Conservation (phyloP, 2,113 vertebrate species). For the Cyprinodon variegatus region DNA sequence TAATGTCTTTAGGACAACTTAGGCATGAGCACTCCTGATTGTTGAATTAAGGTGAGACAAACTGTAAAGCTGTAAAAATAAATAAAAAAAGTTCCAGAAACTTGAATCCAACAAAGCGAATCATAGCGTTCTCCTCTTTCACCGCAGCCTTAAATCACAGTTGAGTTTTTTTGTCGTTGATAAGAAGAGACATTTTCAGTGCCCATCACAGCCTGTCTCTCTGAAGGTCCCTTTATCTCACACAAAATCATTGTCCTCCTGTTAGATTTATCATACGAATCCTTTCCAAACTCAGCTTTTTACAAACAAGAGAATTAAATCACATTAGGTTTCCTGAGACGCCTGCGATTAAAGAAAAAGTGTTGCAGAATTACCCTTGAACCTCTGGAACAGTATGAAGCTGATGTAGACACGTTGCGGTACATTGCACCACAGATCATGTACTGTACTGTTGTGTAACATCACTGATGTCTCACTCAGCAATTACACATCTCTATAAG, state of each 20-base stretch:
- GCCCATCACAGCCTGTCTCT: conserved; percentile 34
- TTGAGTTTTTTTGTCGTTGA: conserved; percentile 47
- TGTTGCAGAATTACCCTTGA: background rate
- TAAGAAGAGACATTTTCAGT: conserved; percentile 63
- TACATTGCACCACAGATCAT: background rate
- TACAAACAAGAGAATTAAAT: background rate
- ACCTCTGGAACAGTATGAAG: background rate
- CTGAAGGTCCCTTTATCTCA: conserved; percentile 32
- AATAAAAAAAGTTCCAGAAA: background rate
- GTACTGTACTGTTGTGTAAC: conserved; percentile 22
- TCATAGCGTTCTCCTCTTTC: background rate
- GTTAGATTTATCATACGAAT: conserved; percentile 14
- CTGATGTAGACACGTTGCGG: background rate
- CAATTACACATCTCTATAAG: background rate
- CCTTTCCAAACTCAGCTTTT: background rate
- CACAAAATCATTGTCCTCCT: background rate
- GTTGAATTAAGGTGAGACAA: background rate
- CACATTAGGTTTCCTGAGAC: background rate
- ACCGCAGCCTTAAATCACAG: conserved; percentile 40
- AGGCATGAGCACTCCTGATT: background rate
- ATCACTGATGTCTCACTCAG: background rate
- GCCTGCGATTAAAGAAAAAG: background rate
- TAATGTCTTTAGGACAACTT: background rate
- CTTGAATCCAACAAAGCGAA: conserved; percentile 2
- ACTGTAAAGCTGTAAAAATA: background rate